phyloP scores from a whole-genome alignment of 2,888 invertebrate genomes.

The Eupithecia pulchellata region DNA sequence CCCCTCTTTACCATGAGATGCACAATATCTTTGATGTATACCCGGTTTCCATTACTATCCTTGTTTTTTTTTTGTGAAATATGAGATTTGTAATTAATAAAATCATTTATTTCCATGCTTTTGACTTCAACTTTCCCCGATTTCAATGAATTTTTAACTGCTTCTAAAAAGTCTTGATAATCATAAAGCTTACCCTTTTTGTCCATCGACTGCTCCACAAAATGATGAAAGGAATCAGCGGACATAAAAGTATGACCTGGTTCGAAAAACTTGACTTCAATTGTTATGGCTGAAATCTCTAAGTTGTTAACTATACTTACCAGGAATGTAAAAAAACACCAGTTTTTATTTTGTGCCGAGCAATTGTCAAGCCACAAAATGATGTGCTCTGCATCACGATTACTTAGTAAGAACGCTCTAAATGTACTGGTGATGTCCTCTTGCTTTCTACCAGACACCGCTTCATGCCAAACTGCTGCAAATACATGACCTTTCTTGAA shows the following conservation, averaged over 20 bases:
- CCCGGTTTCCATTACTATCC: too few species aligned
- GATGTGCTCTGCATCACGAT: not conserved
- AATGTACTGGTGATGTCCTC: not conserved
- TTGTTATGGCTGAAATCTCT: not conserved
- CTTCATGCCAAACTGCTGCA: constrained; percentile 10
- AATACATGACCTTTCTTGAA: not conserved
- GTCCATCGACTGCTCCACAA: not conserved
- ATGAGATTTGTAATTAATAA: constrained; percentile 35
- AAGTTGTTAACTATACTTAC: constrained; percentile 3
- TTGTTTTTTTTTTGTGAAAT: constrained; percentile 15
- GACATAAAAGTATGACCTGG: constrained; percentile 18
- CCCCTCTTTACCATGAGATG: too few species aligned
- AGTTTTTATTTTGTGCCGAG: constrained; percentile 17
- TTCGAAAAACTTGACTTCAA: constrained; percentile 7
- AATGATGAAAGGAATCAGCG: constrained; percentile 5
- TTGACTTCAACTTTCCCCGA: constrained; percentile 36
- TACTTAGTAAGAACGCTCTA: not conserved
- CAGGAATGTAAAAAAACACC: constrained; percentile 1
- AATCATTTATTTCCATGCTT: constrained; percentile 36
- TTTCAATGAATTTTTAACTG: constrained; percentile 20
- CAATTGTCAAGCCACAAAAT: constrained; percentile 15
- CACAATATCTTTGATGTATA: too few species aligned
- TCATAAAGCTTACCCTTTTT: constrained; percentile 12
- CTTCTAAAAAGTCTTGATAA: constrained; percentile 9
- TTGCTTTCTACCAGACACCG: not conserved